Evolutionary conservation across 1,140 invertebrate genomes (phyloP).

Genomic region (Drosophila pallidifrons): DNA sequence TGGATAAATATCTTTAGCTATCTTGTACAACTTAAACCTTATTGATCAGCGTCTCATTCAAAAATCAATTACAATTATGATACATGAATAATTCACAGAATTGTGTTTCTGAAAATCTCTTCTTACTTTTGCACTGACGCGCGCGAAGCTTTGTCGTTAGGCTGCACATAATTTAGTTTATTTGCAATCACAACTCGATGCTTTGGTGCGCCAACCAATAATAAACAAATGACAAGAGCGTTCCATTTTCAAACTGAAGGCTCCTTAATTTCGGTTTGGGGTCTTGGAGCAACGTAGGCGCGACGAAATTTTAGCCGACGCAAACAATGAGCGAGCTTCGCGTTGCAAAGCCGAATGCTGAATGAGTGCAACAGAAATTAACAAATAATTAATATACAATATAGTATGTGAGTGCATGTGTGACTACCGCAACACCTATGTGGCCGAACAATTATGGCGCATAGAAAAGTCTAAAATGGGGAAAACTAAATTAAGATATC

Average conservation of each 20-base stretch:
- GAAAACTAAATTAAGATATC: slow-evolving; percentile 24
- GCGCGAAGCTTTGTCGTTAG: not conserved
- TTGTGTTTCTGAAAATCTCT: slow-evolving; percentile 2
- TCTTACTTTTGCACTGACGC: not conserved
- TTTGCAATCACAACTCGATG: slow-evolving; percentile 33
- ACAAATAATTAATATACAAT: slow-evolving; percentile 13
- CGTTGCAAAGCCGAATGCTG: slow-evolving; percentile 39
- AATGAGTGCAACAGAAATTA: slow-evolving; percentile 41
- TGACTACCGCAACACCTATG: slow-evolving; percentile 9
- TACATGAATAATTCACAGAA: not conserved
- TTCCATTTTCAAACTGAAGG: slow-evolving; percentile 24
- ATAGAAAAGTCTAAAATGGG: slow-evolving; percentile 27
- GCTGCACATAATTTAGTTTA: slow-evolving; percentile 45
- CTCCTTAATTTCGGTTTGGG: slow-evolving; percentile 28
- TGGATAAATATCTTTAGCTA: not conserved
- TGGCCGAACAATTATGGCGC: slow-evolving; percentile 27
- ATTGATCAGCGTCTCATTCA: not conserved
- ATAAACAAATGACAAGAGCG: slow-evolving; percentile 39
- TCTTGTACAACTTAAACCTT: too few relatives aligned
- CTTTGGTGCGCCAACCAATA: slow-evolving; percentile 15
- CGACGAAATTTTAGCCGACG: slow-evolving; percentile 39
- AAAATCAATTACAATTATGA: too few relatives aligned
- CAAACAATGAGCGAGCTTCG: slow-evolving; percentile 20
- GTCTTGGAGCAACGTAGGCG: slow-evolving; percentile 31
- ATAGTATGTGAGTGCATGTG: not conserved